Base-by-base conservation (phyloP, 2,888 invertebrate species). In the Caenorhabditis japonica region DNA sequence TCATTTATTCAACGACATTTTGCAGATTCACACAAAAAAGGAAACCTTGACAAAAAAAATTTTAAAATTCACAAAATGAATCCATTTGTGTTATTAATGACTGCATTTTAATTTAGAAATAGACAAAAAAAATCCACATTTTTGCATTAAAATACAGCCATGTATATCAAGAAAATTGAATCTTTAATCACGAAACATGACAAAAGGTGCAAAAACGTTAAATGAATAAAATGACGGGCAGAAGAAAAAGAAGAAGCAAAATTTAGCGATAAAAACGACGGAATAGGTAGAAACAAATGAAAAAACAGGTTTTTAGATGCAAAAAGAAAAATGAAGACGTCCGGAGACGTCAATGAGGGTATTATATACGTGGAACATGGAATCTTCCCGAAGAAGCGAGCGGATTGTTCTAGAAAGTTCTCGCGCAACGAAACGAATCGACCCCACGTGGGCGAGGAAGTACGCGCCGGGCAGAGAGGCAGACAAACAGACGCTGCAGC, bases 331-430 rank as follows among this genome's bases (percentile, higher is more conserved):
- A 12, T n/a, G 23, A 10, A 34, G 43, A 43, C 15, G 21, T 1
- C 17, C 39, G 27, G 15, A 34, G 1, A 39, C 36, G 34, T 8
- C n/a, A 41, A 15, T 27, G 7, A 15, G 33, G 25, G 33, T 13
- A 21, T 60, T 52, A 33, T 61, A 17, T 44, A 53, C n/a, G 33
- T 12, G 39, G 36, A 44, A 13, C 2, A n/a, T n/a, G 38, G 38
- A 19, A 10, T 36, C 41, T 55, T 64, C 55, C 52, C 38, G 64
- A 64, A n/a, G n/a, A n/a, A 55, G 38, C 15, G 39, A 49, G 34
- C 25, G 55, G 55, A 64, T 64, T 64, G 64, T 64, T 64, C 64
- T 64, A 64, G 64, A 64, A 64, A 47, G 55, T 64, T 64, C n/a
- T n/a, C 64, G 64, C 64, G 64, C 64, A 64, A 49, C 64, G n/a